Base-by-base conservation (phyloP, 2,113 vertebrate species). In the Pterophyllum scalare region DNA sequence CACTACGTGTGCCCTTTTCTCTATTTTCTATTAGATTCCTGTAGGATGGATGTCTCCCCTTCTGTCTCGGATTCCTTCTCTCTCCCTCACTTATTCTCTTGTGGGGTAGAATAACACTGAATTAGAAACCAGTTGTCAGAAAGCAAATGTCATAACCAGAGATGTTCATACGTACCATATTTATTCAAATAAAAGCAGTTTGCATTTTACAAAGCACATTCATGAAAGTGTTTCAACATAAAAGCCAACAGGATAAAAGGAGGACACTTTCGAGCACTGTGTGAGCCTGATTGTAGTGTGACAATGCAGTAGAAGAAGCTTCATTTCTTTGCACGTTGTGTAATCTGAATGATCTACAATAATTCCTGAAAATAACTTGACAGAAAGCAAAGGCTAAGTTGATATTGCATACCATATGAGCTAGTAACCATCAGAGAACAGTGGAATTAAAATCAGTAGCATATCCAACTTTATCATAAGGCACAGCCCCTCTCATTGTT, bases 71-170 rank as follows among this genome's bases (percentile, higher is more conserved):
- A 70, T 24, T 70, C 65, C 24, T 11, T 70, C 24, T 70, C 24
- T 28, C 24, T 52, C 40, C 22, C 40, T 49, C 64, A 28, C 40
- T 49, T 70, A 49, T 70, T 70, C 49, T 67, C 15, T 28, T 11
- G 0, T 52, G 15, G 19, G 15, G 17, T 49, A 7, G 17, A 70
- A 70, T 52, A 43, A 31, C 15, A 28, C 17, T 49, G 17, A 52
- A 31, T 70, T 70, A 70, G 65, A 70, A 70, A 52, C 9, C 65
- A 70, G 49, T 17, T 67, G 26, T 5, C 64, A 67, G 64, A 67
- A 49, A 28, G 64, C 64, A 67, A 26, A 26, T 67, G 2, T 28
- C 64, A 67, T 67, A 49, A 19, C 64, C 2, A 46, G 24, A 15
- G 46, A 5, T 67, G 8, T 46, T 46, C 0, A 46, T 46, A 49